phyloP scores from a whole-genome alignment of 2,888 invertebrate species.

The Microplitis manilae region DNA sequence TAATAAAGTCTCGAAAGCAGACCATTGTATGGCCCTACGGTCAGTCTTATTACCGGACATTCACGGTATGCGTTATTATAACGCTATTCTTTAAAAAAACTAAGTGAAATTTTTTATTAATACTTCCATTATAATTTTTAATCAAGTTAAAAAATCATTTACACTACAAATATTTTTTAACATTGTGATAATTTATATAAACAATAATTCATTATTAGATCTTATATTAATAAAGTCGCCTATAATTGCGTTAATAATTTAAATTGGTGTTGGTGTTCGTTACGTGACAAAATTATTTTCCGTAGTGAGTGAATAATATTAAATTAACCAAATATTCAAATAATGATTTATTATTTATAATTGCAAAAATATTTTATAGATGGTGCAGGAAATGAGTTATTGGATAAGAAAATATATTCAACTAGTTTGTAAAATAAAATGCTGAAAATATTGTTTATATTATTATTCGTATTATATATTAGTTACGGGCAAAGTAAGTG shows the following conservation, averaged over 20 bases:
- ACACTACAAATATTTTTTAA: too few species aligned
- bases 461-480: conserved; percentile 23
- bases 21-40: conserved; percentile 37
- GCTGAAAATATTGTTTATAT: conserved; percentile 29
- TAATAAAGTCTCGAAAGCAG: conserved; percentile 40
- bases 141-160: too few species aligned
- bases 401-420: conserved; percentile 32
- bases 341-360: conserved; percentile 9
- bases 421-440: conserved; percentile 35
- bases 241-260: conserved; percentile 14
- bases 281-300: not conserved
- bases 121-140: too few species aligned
- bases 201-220: not conserved
- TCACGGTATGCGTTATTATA: conserved; percentile 9
- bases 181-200: not conserved
- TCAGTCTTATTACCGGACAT: conserved; percentile 35
- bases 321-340: conserved; percentile 4
- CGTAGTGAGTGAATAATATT: conserved; percentile 15
- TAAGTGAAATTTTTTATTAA: not conserved
- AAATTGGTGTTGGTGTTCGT: not conserved
- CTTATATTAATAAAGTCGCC: not conserved
- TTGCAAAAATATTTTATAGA: conserved; percentile 23
- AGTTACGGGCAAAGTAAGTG: conserved; percentile 36
- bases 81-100: conserved; percentile 4
- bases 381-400: conserved; percentile 37